phyloP scores from a whole-genome alignment of 2,113 vertebrate genomes.

The Pyrgilauda ruficollis region DNA sequence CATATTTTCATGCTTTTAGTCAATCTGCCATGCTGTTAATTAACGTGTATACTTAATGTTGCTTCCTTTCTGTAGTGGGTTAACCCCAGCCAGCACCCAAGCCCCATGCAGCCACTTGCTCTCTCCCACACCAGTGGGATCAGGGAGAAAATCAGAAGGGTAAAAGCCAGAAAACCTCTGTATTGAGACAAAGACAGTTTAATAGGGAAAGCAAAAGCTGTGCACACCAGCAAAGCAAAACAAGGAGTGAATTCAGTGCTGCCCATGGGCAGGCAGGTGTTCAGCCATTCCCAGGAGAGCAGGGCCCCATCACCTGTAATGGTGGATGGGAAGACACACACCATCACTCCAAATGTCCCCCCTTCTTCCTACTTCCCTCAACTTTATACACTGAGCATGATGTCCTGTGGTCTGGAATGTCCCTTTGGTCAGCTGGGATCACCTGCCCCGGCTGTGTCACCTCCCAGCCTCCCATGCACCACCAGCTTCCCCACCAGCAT shows the following conservation, averaged over 20 bases:
- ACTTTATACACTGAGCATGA: not conserved
- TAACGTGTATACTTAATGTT: fast-evolving
- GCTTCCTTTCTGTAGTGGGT: fast-evolving
- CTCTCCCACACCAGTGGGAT: not conserved
- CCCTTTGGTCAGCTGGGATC: not conserved
- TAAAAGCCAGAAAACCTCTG: not conserved
- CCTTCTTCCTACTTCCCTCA: not conserved
- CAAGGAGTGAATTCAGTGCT: not conserved
- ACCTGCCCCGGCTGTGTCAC: not conserved
- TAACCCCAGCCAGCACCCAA: not conserved
- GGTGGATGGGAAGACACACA: not conserved
- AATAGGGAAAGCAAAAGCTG: not conserved
- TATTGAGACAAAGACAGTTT: not conserved
- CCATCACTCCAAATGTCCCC: not conserved
- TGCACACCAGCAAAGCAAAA: not conserved
- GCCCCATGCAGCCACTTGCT: fast-evolving
- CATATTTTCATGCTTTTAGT: not conserved
- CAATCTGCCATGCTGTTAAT: not conserved
- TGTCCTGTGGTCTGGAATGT: not conserved
- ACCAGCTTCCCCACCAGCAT: fast-evolving
- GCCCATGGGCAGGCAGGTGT: not conserved
- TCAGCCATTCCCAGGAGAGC: not conserved
- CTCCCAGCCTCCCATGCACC: not conserved
- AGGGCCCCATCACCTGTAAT: no score
- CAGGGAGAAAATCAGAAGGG: not conserved